These are phyloP conservation scores for Spinus pinus DNA, from an alignment of 2,797 vertebrate species.

Conservation along the genomic window DNA sequence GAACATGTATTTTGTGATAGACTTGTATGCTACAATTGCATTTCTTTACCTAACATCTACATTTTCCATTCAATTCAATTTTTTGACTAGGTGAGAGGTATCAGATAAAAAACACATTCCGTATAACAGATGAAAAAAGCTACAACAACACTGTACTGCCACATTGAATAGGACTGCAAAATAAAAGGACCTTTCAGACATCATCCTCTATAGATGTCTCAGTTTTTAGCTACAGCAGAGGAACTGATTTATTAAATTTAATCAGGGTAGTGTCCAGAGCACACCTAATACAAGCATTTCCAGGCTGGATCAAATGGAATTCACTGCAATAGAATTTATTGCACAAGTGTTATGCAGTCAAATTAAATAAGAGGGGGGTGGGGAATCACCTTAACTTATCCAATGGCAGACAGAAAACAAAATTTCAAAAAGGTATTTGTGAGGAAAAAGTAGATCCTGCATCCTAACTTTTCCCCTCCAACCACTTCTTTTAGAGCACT, in stretches of 20 bases:
- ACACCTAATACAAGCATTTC: not conserved
- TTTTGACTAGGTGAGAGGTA: not conserved
- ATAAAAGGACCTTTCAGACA: not conserved
- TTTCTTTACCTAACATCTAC: not conserved
- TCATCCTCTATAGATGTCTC: not conserved
- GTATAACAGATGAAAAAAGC: not conserved
- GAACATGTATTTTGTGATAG: not conserved
- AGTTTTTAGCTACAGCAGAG: not conserved
- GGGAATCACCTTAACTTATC: not conserved
- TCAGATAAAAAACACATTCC: not conserved
- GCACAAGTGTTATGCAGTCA: not conserved
- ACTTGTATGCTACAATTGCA: not conserved
- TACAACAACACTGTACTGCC: not conserved
- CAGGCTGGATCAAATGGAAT: not conserved
- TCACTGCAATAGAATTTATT: not conserved
- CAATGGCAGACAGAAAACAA: not conserved
- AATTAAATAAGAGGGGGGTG: fast-evolving
- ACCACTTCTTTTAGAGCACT: not conserved
- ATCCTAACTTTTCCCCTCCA: not conserved
- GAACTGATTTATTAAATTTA: not conserved
- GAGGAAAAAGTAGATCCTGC: not conserved
- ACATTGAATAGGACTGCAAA: not conserved
- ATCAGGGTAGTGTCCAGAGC: not conserved
- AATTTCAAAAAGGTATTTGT: not conserved
- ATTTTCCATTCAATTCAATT: not conserved